Base-by-base conservation (phyloP, 2,113 vertebrate species). In the Oryzias celebensis region DNA sequence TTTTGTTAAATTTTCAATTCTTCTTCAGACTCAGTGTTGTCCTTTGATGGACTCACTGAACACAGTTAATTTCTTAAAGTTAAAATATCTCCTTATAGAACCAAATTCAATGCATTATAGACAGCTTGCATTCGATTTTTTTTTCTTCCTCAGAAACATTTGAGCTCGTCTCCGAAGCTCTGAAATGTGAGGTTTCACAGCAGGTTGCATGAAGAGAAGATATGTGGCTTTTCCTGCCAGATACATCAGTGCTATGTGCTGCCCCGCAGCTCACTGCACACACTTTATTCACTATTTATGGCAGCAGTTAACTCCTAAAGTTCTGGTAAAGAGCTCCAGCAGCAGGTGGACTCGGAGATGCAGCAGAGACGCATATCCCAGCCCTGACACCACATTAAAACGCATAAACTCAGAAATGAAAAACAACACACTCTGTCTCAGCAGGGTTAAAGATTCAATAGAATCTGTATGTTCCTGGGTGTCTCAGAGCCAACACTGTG, bases 301-400 rank as follows among this genome's bases (percentile, higher is more conserved):
- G 77, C 80, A 14, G 68, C 77, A 79, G 78, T 91, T 85, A 85
- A 73, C 77, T 90, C 82, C 78, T 85, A 64, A 67, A 5, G 78
- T 73, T 87, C 86, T 85, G 86, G 82, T 82, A 85, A 89, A 90
- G 85, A 89, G 75, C 84, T 87, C 83, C 84, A 80, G 73, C 78
- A 86, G 84, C 87, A 90, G 88, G 88, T 90, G 87, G 77, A 84
- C 74, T 66, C 55, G 56, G 68, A 71, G 77, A 78, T 68, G 66
- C 52, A 48, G 72, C 44, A 51, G 62, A 69, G 74, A 76, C 51
- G 52, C 73, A 47, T 66, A 79, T 83, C 65, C 71, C 73, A 77
- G 68, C 68, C 80, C 80, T 81, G 83, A 88, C 88, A 86, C 78
- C 58, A 78, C 73, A 74, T 73, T 68, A 70, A 71, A 79, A 62